phyloP scores from a whole-genome alignment of 2,888 invertebrate genomes.

The Prosopocoilus inquinatus region DNA sequence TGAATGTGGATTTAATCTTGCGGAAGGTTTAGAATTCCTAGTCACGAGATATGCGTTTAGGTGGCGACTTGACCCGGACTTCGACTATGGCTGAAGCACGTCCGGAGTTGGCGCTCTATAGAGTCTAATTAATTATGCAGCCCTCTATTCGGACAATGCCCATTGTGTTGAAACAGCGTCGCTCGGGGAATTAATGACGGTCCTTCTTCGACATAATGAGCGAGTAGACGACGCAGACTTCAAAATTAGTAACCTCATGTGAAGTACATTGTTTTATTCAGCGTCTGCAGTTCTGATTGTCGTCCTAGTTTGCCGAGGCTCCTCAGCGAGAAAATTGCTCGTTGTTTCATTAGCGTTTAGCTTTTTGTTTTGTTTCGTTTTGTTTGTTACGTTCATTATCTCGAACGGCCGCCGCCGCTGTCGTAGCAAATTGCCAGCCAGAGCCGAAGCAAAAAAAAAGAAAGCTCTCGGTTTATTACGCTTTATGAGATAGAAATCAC shows the following conservation, averaged over 20 bases:
- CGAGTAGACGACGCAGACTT: constrained; percentile 12
- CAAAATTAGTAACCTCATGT: constrained; percentile 12
- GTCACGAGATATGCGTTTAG: constrained; percentile 13
- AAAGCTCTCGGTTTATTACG: constrained; percentile 19
- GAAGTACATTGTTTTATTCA: constrained; percentile 16
- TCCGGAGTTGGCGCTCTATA: constrained; percentile 24
- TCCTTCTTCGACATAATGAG: constrained; percentile 32
- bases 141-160: constrained; percentile 36
- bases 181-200: constrained; percentile 34
- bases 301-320: constrained; percentile 1
- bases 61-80: constrained; percentile 23
- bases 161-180: constrained; percentile 33
- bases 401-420: constrained; percentile 14
- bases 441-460: constrained; percentile 22
- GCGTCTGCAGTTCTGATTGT: constrained; percentile 11
- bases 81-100: constrained; percentile 24
- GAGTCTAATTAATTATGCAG: constrained; percentile 37
- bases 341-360: constrained; percentile 27
- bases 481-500: constrained; percentile 7
- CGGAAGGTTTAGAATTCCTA: constrained; percentile 9
- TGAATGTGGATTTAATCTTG: constrained; percentile 18
- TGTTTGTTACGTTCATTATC: constrained; percentile 24
- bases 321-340: constrained; percentile 19
- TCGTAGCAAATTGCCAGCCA: constrained; percentile 19
- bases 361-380: constrained; percentile 27